Conservation (phyloP, 1,140 invertebrate genomes). For the Caenorhabditis tropicalis region DNA sequence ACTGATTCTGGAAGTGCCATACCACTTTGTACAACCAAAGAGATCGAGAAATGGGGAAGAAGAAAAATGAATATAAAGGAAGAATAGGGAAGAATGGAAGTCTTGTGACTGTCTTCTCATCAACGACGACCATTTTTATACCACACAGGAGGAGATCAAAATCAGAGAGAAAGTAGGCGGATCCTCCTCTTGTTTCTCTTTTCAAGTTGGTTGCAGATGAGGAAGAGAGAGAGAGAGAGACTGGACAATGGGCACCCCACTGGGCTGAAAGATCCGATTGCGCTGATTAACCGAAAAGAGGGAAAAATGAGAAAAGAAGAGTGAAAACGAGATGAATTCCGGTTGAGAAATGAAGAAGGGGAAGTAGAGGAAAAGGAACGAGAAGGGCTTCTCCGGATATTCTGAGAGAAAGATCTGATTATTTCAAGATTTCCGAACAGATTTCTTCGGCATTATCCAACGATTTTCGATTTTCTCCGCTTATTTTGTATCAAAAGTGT, state of each 20-base stretch:
- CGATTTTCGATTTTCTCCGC: too few relatives aligned
- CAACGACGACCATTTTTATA: background rate
- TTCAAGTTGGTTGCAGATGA: too few relatives aligned
- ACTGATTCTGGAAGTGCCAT: background rate
- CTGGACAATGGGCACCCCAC: conserved; percentile 39
- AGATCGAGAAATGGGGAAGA: background rate
- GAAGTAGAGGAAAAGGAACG: background rate
- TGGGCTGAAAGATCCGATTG: conserved; percentile 30
- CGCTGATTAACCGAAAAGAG: conserved; percentile 2
- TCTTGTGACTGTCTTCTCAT: background rate
- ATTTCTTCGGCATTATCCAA: background rate
- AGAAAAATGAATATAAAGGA: background rate
- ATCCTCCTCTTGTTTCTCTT: background rate
- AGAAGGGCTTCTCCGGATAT: background rate
- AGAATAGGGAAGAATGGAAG: background rate
- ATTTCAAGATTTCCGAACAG: background rate
- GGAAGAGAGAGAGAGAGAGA: too few relatives aligned
- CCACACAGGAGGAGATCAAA: conserved; percentile 19
- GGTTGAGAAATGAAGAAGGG: too few relatives aligned
- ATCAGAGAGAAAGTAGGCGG: background rate
- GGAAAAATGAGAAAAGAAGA: background rate
- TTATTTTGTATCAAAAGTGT: too few relatives aligned
- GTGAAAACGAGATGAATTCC: conserved; percentile 24
- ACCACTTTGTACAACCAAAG: conserved; percentile 44
- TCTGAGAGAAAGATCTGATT: background rate